These are phyloP conservation scores for Deroplatys truncata DNA, from an alignment of 2,888 invertebrate genomes.

Conservation along the genomic window DNA sequence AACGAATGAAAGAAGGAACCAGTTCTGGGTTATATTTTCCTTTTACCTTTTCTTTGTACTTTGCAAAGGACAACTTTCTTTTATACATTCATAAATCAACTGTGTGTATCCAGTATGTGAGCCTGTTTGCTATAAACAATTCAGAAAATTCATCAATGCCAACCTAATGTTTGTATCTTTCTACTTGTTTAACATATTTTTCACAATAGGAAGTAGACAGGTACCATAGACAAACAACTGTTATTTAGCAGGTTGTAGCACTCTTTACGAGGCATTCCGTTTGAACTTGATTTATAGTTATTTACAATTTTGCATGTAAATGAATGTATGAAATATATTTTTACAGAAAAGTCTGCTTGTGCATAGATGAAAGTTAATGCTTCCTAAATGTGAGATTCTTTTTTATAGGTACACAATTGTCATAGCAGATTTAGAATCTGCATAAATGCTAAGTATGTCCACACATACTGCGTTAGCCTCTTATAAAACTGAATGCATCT, in stretches of 20 bases:
- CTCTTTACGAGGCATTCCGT: neutral
- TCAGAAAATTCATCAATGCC: no score
- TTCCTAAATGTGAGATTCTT: neutral
- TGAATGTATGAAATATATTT: neutral
- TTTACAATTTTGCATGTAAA: neutral
- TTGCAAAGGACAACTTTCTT: no score
- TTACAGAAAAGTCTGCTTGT: neutral
- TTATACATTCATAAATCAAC: no score
- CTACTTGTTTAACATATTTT: no score
- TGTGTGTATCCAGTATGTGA: no score
- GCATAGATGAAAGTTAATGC: neutral
- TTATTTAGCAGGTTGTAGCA: neutral
- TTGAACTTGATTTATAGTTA: neutral
- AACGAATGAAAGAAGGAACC: no score
- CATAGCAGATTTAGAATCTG: neutral
- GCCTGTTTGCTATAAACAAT: no score
- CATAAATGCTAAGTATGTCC: neutral
- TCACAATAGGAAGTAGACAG: no score
- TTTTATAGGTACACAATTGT: neutral
- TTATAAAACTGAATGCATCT: neutral
- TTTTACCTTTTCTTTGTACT: no score
- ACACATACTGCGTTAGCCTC: neutral
- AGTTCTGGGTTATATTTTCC: no score
- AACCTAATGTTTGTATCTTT: no score
- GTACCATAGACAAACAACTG: no score